Conservation (phyloP, 1,140 invertebrate species). For the Palaemon carinicauda region DNA sequence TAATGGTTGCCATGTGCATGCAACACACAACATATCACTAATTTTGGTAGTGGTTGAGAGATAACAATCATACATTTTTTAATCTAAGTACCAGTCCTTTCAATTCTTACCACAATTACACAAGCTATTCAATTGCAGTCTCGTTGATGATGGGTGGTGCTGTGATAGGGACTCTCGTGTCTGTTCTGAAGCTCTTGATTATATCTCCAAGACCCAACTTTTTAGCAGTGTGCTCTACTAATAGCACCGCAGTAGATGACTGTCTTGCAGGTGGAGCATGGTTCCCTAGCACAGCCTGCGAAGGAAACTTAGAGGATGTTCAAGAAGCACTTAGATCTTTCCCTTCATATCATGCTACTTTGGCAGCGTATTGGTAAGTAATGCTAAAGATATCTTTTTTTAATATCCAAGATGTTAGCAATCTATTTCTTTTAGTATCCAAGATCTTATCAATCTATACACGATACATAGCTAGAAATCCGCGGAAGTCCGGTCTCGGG, state of each 20-base stretch:
- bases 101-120: not conserved
- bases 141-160: slow-evolving; percentile 27
- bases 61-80: too few relatives aligned
- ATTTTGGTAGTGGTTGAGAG: too few relatives aligned
- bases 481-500: too few relatives aligned
- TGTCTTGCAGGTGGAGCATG: not conserved
- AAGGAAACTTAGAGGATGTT: not conserved
- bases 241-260: not conserved
- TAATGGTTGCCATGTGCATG: too few relatives aligned
- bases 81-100: too few relatives aligned
- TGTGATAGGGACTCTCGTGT: slow-evolving; percentile 15
- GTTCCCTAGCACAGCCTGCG: slow-evolving; percentile 2
- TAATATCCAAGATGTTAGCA: not conserved
- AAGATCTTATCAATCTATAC: too few relatives aligned
- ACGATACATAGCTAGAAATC: too few relatives aligned
- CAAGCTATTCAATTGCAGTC: not conserved
- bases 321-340: slow-evolving; percentile 41
- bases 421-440: too few relatives aligned
- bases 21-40: too few relatives aligned
- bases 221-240: not conserved
- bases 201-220: slow-evolving; percentile 15
- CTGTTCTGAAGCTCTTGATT: slow-evolving; percentile 24
- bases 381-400: not conserved
- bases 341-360: slow-evolving; percentile 40
- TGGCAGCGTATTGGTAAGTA: slow-evolving; percentile 36